Evolutionary conservation across 2,113 vertebrate genomes (phyloP).

Genomic region (Sarotherodon lohbergeri): DNA sequence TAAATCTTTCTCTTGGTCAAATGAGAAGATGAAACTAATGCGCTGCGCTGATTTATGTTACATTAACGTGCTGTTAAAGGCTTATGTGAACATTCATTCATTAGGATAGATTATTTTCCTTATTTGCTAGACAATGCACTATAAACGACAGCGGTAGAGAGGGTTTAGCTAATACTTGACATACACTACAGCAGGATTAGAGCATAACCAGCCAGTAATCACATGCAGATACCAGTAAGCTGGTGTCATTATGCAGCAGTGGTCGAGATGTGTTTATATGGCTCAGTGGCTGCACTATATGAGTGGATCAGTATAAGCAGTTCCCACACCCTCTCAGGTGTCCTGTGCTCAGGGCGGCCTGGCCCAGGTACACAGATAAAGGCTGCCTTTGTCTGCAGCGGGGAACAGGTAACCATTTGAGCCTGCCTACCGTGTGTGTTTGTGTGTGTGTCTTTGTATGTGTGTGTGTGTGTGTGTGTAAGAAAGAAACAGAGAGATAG

Average conservation of each 20-base stretch:
- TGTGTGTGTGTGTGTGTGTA: neutral
- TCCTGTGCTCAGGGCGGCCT: constrained; percentile 60
- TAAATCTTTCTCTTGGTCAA: constrained; percentile 15
- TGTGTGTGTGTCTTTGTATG: neutral
- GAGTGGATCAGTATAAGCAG: constrained; percentile 51
- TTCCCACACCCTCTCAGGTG: constrained; percentile 73
- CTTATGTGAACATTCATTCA: constrained; percentile 12
- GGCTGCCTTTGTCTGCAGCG: constrained; percentile 63
- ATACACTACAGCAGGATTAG: constrained; percentile 25
- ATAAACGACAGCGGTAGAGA: neutral
- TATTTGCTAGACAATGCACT: neutral
- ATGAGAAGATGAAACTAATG: constrained; percentile 6
- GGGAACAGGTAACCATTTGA: constrained; percentile 74
- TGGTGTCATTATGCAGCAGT: constrained; percentile 27
- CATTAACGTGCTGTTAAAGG: neutral
- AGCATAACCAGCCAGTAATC: constrained; percentile 22
- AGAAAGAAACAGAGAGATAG: neutral
- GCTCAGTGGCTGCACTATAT: constrained; percentile 49
- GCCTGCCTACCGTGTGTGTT: constrained; percentile 3
- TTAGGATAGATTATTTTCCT: neutral
- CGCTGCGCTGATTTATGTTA: neutral
- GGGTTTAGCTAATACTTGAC: constrained; percentile 4
- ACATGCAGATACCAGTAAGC: constrained; percentile 25
- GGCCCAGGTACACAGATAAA: constrained; percentile 60
- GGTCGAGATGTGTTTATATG: constrained; percentile 39